Base-by-base conservation (phyloP, 2,888 invertebrate genomes). In the Epicampocera succincta region DNA sequence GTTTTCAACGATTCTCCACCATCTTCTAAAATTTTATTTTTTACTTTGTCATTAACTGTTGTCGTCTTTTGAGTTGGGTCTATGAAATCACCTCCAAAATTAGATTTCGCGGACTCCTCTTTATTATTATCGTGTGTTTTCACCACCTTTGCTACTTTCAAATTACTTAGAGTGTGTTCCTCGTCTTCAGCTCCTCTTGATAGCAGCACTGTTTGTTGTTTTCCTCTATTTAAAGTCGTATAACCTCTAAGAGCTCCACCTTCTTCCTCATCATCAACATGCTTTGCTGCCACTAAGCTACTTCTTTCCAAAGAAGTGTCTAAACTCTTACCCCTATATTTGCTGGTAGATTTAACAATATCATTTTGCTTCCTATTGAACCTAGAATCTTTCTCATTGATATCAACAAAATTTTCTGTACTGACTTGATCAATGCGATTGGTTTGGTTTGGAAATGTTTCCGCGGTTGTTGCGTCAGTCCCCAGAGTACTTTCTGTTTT, bases 281-380 rank as follows among this genome's bases (percentile, higher is more conserved):
- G 13, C 21, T 66, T 71, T 21, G 65, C 19, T 17, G 40, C 52
- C 6, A 19, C 13, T 12, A 11, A 50, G 25, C 25, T 17, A 52
- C 8, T 33, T 33, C 60, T 48, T 50, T 78, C 83, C 69, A 88
- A 83, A 25, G n/a, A 38, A 38, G 25, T 56, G 60, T 60, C 83
- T 69, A 88, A 84, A 60, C 86, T 86, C 84, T 88, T 88, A 80
- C 86, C 87, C 73, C 87, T 86, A 81, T 86, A 85, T 79, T 85
- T 87, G 74, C 86, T 71, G 63, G 63, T 19, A 5, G 50, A 19
- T 12, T 11, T 79, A 46, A 12, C 38, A 25, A 48, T 13, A 68
- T 48, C 21, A 48, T 83, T 83, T 21, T 84, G 83, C 74, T 87
- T 86, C 44, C 84, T 83, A 50, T 19, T 65, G 58, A 44, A 56